Base-by-base conservation (phyloP, 2,888 invertebrate genomes). In the Thalpophila matura region DNA sequence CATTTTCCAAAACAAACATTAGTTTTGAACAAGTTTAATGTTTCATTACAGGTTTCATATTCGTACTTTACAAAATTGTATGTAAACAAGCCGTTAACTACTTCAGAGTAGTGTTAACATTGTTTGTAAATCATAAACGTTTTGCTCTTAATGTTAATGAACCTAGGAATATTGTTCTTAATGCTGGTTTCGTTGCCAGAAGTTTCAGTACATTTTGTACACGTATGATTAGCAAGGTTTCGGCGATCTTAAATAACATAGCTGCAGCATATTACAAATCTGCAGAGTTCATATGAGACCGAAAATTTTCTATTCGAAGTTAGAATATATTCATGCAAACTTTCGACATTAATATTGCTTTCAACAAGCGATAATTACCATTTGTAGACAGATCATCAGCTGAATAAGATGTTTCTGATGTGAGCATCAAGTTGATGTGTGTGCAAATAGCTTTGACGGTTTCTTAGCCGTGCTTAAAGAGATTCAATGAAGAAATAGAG, bases 31-130 rank as follows among this genome's bases (percentile, higher is more conserved):
- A 51, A 24, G 3, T 33, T 42, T 14, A 33, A 49, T 16, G 29
- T 33, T 46, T 27, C 20, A 50, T 55, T 61, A 38, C 5, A 37
- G 9, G 45, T 46, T 38, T 55, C 18, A 55, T 50, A 51, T 29
- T 42, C 18, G 18, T 56, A 24, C 26, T 49, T 73, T 50, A 61
- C 40, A 57, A 51, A 64, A 27, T 40, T 63, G 4, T 22, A 42
- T 81, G 73, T 77, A 74, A 79, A 79, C 81, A 79, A 53, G 72
- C 49, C 38, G 54, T 69, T 74, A 66, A 72, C 56, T 56, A 31
- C 55, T 33, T 24, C 26, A 9, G 45, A 64, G 33, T 53, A 40
- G n/a, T 59, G 22, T 37, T 43, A 54, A 77, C 58, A 66, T 40
- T 63, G 66, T 79, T 66, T 59, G 54, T 64, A 57, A 61, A 55